A percentile compares a stretch with the other conserved stretches of the same genome.
phyloP scores from a whole-genome alignment of 2,113 vertebrate genomes.

The Silurus asotus region DNA sequence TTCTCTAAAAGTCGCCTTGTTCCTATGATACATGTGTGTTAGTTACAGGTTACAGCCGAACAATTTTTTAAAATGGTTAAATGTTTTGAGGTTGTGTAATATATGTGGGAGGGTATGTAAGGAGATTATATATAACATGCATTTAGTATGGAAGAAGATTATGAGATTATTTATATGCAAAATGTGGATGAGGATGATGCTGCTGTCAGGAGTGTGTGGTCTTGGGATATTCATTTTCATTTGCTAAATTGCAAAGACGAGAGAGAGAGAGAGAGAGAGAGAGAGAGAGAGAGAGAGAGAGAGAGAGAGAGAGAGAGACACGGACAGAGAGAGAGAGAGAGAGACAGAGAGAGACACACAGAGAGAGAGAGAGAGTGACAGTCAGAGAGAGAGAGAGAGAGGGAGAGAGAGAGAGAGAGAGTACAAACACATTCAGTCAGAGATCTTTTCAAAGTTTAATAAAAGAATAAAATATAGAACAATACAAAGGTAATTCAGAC shows the following conservation, averaged over 20 bases:
- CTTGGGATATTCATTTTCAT: constrained; percentile 46
- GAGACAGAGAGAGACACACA: too few species aligned
- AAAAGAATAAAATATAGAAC: neutral
- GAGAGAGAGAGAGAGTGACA: too few species aligned
- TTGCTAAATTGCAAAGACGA: constrained; percentile 10
- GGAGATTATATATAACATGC: constrained; percentile 26
- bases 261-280: neutral
- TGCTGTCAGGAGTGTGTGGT: constrained; percentile 61
- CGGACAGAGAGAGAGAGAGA: too few species aligned
- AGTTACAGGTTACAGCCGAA: neutral
- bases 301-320: too few species aligned
- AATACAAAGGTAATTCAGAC: neutral
- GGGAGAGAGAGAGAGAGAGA: neutral
- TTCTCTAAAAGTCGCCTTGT: neutral
- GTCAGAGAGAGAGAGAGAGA: neutral
- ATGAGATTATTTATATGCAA: constrained; percentile 40
- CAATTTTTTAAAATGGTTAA: neutral
- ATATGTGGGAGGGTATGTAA: neutral
- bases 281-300: too few species aligned
- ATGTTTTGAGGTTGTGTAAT: neutral
- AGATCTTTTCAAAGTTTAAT: neutral
- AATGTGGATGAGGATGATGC: constrained; percentile 56
- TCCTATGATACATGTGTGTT: neutral
- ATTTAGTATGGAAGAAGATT: constrained; percentile 34
- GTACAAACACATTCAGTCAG: neutral